Base-by-base conservation (phyloP, 2,888 invertebrate species). In the Tetanocera ferruginea region DNA sequence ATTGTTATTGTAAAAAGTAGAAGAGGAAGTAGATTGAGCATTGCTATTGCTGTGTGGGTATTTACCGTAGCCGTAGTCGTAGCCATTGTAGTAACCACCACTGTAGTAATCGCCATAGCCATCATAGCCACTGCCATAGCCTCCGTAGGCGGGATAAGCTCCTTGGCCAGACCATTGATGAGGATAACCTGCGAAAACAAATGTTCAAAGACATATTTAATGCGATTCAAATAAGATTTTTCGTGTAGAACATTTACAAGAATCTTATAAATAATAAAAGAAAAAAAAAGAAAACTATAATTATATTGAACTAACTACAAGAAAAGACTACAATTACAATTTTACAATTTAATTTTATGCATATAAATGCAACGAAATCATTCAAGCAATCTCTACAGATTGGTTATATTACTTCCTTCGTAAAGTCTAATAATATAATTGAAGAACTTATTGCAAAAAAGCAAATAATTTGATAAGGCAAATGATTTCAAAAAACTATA, bases 81-180 rank as follows among this genome's bases (percentile, higher is more conserved):
- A 92, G 90, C 92, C 92, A 87, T 94, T 93, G 85, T 94, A 93
- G 85, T 89, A 88, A 83, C 87, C 88, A 83, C 88, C 87, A 80
- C 93, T 92, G 88, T 93, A 92, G 90, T 95, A 95, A 84, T 94
- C 94, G 90, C 94, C 94, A 85, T 94, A 92, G 84, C 93, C 93
- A 83, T 88, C 85, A 87, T 93, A 93, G 80, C 93, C 93, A 82
- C 92, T 88, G 81, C 93, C 89, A 60, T 92, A 93, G 85, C 94
- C 93, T 83, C 94, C 93, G 84, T 94, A 93, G 5, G 94, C 93
- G 0, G 94, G 94, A 80, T 94, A 92, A 51, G 94, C 94, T 11
- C 94, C 91, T 85, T 89, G 90, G 76, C 91, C 91, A 83, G 91
- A 91, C 84, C 91, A 91, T 80, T 83, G 87, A 82, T 86, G 86